phyloP scores from a whole-genome alignment of 2,113 vertebrate species.

The Genyomyrus donnyi region DNA sequence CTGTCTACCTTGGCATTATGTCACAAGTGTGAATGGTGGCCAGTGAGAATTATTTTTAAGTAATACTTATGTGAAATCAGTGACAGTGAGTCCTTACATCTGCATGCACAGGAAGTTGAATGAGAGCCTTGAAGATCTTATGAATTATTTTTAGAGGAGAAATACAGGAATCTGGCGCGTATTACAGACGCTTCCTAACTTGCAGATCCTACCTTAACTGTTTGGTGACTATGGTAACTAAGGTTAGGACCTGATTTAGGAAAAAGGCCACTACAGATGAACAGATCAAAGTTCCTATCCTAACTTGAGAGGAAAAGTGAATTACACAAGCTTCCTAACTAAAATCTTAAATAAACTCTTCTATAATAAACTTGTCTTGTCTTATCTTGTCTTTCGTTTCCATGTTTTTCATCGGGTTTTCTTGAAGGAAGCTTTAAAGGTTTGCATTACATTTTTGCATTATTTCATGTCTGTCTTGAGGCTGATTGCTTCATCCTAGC shows the following conservation, averaged over 20 bases:
- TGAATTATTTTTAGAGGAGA: background rate
- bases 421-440: slow-evolving; percentile 92
- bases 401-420: slow-evolving; percentile 48
- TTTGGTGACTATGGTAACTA: background rate
- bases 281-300: background rate
- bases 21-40: background rate
- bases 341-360: background rate
- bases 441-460: slow-evolving; percentile 64
- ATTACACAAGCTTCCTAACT: background rate
- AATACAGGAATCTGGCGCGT: background rate
- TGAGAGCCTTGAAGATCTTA: background rate
- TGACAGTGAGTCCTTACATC: background rate
- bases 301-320: background rate
- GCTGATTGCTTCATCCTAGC: background rate
- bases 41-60: background rate
- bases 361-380: background rate
- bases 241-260: background rate
- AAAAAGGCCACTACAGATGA: background rate
- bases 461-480: background rate
- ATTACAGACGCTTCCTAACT: background rate
- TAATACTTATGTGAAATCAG: background rate
- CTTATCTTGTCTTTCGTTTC: background rate
- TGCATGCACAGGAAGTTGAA: background rate
- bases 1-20: background rate
- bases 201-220: background rate